Conservation (phyloP, 1,140 invertebrate species). For the Oncopodura yosiiana region DNA sequence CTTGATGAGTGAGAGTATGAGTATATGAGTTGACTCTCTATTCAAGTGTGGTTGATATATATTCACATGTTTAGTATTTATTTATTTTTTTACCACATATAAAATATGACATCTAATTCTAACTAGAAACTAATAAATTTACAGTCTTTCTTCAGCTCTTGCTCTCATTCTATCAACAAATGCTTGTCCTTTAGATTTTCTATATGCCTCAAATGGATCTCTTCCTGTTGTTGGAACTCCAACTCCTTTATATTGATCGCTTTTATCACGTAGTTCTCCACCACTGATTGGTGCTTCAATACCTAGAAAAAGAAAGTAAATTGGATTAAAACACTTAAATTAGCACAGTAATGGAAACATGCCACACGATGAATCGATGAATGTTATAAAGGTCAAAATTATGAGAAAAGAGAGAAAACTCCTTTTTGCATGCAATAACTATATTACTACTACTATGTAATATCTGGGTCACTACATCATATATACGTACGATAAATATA, state of each 20-base stretch:
- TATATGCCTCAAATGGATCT: conserved; percentile 93
- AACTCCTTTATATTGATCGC: conserved; percentile 86
- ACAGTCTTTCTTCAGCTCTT: conserved; percentile 63
- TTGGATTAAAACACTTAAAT: not conserved
- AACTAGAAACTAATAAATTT: too few species aligned
- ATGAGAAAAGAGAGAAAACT: not conserved
- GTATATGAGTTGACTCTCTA: too few species aligned
- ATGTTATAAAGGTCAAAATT: not conserved
- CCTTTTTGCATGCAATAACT: not conserved
- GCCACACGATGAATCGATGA: not conserved
- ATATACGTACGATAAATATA: too few species aligned
- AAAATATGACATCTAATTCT: too few species aligned
- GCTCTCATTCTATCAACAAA: conserved; percentile 94
- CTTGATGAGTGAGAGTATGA: too few species aligned
- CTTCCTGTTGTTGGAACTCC: conserved; percentile 68
- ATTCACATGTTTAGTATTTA: too few species aligned
- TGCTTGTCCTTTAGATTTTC: conserved; percentile 90
- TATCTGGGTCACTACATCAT: too few species aligned
- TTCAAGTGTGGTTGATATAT: too few species aligned
- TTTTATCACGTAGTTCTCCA: conserved; percentile 74
- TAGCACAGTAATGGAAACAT: not conserved
- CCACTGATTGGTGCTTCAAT: conserved; percentile 88
- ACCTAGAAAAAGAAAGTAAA: conserved; percentile 41
- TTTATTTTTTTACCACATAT: not conserved
- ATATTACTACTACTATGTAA: too few species aligned